Conservation (phyloP, 2,113 vertebrate genomes). For the Leptobrachium leishanense region DNA sequence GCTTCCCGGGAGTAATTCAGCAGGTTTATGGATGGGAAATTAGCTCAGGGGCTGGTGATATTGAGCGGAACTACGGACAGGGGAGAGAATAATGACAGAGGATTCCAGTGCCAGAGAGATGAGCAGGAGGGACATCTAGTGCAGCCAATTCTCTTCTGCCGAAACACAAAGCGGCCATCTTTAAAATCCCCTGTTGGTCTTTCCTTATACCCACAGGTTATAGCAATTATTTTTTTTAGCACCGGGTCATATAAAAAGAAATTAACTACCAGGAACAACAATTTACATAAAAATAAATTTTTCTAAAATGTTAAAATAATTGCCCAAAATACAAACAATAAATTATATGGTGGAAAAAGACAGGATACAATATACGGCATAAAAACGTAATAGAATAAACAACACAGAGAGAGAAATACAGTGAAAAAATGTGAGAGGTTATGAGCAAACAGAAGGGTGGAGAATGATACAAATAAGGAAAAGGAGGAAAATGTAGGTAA, state of each 20-base stretch:
- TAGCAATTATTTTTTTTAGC: not conserved
- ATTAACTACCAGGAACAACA: too few relatives aligned
- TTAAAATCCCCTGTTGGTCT: slow-evolving; percentile 20
- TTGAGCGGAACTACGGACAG: slow-evolving; percentile 48
- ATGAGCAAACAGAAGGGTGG: slow-evolving; percentile 21
- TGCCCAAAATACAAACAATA: too few relatives aligned
- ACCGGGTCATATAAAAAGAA: too few relatives aligned
- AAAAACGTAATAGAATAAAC: not conserved
- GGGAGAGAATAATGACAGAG: slow-evolving; percentile 47
- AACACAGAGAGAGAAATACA: not conserved
- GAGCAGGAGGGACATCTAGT: slow-evolving; percentile 34
- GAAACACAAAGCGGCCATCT: slow-evolving; percentile 33
- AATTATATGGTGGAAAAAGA: too few relatives aligned
- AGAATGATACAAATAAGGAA: slow-evolving; percentile 10
- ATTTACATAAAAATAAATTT: too few relatives aligned
- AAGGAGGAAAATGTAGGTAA: slow-evolving; percentile 17
- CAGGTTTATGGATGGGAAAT: slow-evolving; percentile 49
- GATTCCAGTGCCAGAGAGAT: slow-evolving; percentile 29
- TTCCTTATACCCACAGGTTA: slow-evolving; percentile 22
- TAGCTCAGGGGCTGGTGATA: slow-evolving; percentile 48
- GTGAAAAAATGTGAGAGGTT: not conserved
- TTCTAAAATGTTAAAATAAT: too few relatives aligned
- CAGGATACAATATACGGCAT: not conserved
- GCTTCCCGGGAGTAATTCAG: slow-evolving; percentile 49
- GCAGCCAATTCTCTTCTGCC: slow-evolving; percentile 26